Base-by-base conservation (phyloP, 2,113 vertebrate genomes). In the Cyanistes caeruleus region DNA sequence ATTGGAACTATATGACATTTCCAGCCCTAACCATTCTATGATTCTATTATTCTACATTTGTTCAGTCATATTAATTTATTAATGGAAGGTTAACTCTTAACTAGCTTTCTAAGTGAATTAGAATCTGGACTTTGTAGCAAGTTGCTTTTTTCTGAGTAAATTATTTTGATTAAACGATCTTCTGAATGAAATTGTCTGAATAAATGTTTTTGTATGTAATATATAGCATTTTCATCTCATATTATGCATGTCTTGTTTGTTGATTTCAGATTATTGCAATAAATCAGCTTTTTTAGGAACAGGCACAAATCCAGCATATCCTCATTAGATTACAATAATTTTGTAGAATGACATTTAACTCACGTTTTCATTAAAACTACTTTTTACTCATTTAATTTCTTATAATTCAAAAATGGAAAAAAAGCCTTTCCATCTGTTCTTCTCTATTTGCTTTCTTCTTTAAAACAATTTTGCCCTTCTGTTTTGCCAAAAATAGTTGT, bases 401-500 rank as follows among this genome's bases (percentile, higher is more conserved):
- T 97, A 94, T 95, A 89, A 94, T 96, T 93, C 58, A 87, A 92
- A 58, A 74, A 69, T 41, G 16, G 16, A 60, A 94, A 95, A 96
- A 95, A 96, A 93, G 37, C 13, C 18, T 86, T 72, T 90, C 92
- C 81, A 96, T 94, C 84, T 97, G 76, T 93, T 97, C 95, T 96
- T 93, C 89, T 90, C 46, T 95, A 37, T 96, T 87, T 77, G 48
- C 87, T 96, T 87, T 91, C 90, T 97, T 85, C 68, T 89, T 96
- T 97, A 89, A 95, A 96, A 93, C 93, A 77, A 89, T 95, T 96
- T 96, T 96, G 39, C 84, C 80, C 70, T 97, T 97, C 72, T 97
- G 63, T 96, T 97, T 98, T 95, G 51, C 84, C 97, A 95, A 94
- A 97, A 97, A 93, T 95, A 97, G 94, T 97, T 97, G 65, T 96